Base-by-base conservation (phyloP, 2,113 vertebrate species). In the Aegypius monachus region DNA sequence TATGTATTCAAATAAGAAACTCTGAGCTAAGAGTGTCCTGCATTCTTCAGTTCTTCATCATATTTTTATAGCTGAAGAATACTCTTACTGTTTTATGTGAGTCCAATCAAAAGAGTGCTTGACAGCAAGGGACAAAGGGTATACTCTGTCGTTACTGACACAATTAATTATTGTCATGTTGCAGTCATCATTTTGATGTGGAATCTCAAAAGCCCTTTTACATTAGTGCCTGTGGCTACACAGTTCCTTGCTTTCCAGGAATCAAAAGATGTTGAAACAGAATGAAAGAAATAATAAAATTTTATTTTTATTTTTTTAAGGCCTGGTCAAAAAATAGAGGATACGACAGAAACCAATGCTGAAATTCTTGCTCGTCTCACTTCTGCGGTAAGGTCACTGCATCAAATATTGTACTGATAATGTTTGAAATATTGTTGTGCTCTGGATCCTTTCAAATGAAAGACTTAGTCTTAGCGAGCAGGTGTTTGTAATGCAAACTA, bases 301-400 rank as follows among this genome's bases (percentile, higher is more conserved):
- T 23, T 96, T 92, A 79, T 93, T 96, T 90, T 78, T 97, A 15
- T 96, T 95, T 92, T 95, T 93, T 97, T 59, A 95, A 99, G 99
- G 97, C 98, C 99, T 98, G 97, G 99, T 98, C 97, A 99, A 98
- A 99, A 99, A 98, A 96, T 99, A 94, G 97, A 99, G 98, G 97
- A 99, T 97, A 85, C 97, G 10, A 96, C 98, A 91, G 99, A 99
- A 97, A 98, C 99, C 94, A 99, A 98, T 89, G 98, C 99, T 90
- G 99, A 99, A 98, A 99, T 99, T 91, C 99, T 99, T 22, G 99
- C 99, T 96, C 98, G 99, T 52, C 99, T 99, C 62, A 99, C 99
- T 15, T 99, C 99, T 93, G 99, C 99, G 97, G 99, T 99, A 98
- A 98, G 98, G 81, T 86, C 94, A 67, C 62, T 81, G 19, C 74